Evolutionary conservation across 2,888 invertebrate species (phyloP).

Genomic region (Zhengitettix transpicula): DNA sequence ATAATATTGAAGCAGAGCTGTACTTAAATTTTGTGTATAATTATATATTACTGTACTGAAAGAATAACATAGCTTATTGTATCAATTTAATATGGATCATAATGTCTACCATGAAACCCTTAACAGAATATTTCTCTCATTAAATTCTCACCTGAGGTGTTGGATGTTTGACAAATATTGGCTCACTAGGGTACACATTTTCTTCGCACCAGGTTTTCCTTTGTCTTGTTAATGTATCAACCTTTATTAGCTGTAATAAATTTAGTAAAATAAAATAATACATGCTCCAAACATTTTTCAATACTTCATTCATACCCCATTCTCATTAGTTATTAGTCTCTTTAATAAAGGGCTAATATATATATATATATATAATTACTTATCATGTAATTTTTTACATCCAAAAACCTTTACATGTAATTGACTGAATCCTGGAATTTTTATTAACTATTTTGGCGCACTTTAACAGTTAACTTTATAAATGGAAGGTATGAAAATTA

Average conservation of each 20-base stretch:
- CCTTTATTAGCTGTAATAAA: slow-evolving; percentile 54
- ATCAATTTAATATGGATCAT: too few relatives aligned
- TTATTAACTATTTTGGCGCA: slow-evolving; percentile 18
- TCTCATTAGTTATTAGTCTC: too few relatives aligned
- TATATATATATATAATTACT: too few relatives aligned
- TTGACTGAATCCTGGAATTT: neutral
- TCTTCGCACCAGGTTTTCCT: slow-evolving; percentile 51
- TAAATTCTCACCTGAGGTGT: slow-evolving; percentile 35
- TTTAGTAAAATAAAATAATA: too few relatives aligned
- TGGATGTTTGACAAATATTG: slow-evolving; percentile 60
- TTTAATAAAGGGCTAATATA: too few relatives aligned
- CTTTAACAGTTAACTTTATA: too few relatives aligned
- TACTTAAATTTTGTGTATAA: neutral
- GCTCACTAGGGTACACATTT: slow-evolving; percentile 70
- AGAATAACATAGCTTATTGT: neutral
- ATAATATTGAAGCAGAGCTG: too few relatives aligned
- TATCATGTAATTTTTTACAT: too few relatives aligned
- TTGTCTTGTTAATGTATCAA: slow-evolving; percentile 47
- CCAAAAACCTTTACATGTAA: neutral
- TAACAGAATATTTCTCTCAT: neutral
- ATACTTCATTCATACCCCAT: too few relatives aligned
- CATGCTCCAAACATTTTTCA: too few relatives aligned
- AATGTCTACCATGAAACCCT: too few relatives aligned
- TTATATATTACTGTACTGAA: neutral
- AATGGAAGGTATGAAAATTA: too few relatives aligned